Base-by-base conservation (phyloP, 2,888 invertebrate species). In the Xylota sylvarum region DNA sequence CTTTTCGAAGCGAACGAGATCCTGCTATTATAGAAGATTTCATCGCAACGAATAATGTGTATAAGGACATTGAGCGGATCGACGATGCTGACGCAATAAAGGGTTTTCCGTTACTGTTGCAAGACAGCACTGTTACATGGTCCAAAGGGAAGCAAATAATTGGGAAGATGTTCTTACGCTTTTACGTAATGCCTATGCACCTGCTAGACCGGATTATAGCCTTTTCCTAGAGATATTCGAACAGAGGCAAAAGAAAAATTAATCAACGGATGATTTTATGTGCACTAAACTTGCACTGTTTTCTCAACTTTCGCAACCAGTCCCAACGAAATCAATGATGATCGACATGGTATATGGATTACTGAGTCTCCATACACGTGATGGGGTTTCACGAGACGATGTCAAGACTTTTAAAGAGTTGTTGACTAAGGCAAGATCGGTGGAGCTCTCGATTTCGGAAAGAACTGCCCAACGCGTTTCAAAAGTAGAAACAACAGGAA, bases 131-230 rank as follows among this genome's bases (percentile, higher is more conserved):
- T 43, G 62, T 27, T 27, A 62, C 43, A 27, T 27, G 1, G 43
- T 62, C 7, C 27, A 43, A 9, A 27, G 6, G 1, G 62, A 62
- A 43, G 62, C n/a, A 7, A 14, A 2, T n/a, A 46, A 27, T 14
- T 62, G 43, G 43, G 19, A 30, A 14, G 9, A 62, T 9, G 37
- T 40, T 0, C 6, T 40, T 0, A 43, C 27, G 2, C 10, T 40
- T 2, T 9, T 60, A 40, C 60, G 40, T n/a, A 60, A 60, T 12
- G n/a, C 37, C 2, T 60, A 60, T 23, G 40, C 60, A 10, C 60
- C 60, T 4, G 14, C 19, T 12, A 60, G 2, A 40, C 60, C 40
- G 23, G 9, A 50, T 50, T 2, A 23, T 10, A 0, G 17, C 48
- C 2, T 7, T 9, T 10, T 30, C 7, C 3, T 32, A 1, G 32